phyloP scores from a whole-genome alignment of 1,140 invertebrate species.

The Akabosia matsudoensis region DNA sequence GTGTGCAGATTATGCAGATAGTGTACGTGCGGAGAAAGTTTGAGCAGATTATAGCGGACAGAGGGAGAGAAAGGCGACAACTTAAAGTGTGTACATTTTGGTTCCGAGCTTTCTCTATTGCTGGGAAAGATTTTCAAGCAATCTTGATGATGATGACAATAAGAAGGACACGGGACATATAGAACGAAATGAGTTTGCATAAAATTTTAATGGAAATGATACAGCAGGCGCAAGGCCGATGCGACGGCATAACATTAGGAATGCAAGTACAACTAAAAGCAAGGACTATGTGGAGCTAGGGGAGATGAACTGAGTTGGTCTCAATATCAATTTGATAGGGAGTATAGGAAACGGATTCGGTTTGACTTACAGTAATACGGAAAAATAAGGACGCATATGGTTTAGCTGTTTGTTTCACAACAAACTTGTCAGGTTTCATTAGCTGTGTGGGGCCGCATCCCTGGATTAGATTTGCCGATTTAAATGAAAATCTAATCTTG shows the following conservation, averaged over 20 bases:
- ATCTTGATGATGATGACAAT: too few species aligned
- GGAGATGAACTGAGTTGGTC: background rate
- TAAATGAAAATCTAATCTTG: background rate
- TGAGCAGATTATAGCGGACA: background rate
- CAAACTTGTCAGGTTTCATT: background rate
- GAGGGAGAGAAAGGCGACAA: background rate
- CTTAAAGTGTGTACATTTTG: background rate
- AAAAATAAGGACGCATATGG: background rate
- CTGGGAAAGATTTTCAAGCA: background rate
- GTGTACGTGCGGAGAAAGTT: constrained; percentile 11
- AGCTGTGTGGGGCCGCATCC: background rate
- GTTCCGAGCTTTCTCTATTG: background rate
- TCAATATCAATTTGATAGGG: background rate
- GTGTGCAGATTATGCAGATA: constrained; percentile 22
- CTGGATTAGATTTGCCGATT: background rate
- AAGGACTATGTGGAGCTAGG: background rate
- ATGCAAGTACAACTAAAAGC: background rate
- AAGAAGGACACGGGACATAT: background rate
- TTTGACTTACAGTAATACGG: background rate
- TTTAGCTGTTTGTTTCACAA: background rate
- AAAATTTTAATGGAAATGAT: too few species aligned
- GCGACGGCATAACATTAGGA: background rate
- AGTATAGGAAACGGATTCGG: background rate
- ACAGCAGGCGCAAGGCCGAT: background rate
- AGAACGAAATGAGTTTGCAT: background rate